phyloP scores from a whole-genome alignment of 2,888 invertebrate genomes.

The Synanthedon andrenaeformis region DNA sequence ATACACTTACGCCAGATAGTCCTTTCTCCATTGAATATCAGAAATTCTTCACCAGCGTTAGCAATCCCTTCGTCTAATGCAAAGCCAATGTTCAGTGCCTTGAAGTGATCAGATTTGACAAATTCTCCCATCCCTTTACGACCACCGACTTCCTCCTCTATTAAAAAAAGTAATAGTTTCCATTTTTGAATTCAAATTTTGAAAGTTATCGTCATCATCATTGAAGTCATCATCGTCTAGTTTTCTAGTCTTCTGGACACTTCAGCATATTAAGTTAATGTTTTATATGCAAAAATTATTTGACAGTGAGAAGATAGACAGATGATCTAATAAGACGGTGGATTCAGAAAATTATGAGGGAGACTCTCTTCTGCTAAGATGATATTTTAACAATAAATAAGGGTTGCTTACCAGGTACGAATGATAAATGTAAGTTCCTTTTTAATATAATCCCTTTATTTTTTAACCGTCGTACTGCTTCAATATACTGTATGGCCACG shows the following conservation, averaged over 20 bases:
- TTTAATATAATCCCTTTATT: constrained; percentile 58
- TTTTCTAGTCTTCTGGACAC: no score
- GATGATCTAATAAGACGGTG: no score
- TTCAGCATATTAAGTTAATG: no score
- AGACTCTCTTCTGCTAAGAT: no score
- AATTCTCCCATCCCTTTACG: constrained; percentile 81
- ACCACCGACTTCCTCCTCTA: constrained; percentile 92
- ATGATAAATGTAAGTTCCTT: constrained; percentile 77
- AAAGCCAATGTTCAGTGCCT: constrained; percentile 83
- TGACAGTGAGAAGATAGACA: no score
- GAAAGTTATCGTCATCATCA: no score
- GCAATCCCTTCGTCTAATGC: constrained; percentile 89
- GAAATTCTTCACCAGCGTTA: constrained; percentile 72
- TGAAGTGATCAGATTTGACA: constrained; percentile 78
- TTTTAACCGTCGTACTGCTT: constrained; percentile 74
- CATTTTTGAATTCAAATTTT: no score
- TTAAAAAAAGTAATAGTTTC: constrained; percentile 7
- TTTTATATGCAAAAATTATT: no score
- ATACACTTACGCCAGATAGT: constrained; percentile 82
- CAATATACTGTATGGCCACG: constrained; percentile 78
- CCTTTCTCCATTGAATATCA: constrained; percentile 80
- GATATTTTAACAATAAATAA: no score
- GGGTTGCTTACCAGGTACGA: constrained; percentile 73
- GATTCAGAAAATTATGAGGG: no score
- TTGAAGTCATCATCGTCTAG: no score